Conservation (phyloP, 92 coral and sea anemone genomes). For the Parazoanthus swiftii region DNA sequence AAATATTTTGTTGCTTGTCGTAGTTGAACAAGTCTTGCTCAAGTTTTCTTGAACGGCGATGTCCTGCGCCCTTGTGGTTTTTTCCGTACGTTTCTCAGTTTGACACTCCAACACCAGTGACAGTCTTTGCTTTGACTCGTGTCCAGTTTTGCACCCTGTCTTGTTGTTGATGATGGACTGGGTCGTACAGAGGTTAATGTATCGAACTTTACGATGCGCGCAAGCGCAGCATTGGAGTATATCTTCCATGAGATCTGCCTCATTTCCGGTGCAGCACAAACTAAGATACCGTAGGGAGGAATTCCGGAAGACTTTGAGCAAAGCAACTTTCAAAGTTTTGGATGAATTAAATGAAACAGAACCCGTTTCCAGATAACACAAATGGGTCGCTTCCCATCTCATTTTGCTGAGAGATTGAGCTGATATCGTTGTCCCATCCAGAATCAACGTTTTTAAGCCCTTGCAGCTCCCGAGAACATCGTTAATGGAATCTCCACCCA, state of each 20-base stretch:
- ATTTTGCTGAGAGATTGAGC: slow-evolving; percentile 3
- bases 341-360: background rate
- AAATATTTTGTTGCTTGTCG: background rate
- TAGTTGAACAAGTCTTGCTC: background rate
- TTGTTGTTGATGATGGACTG: background rate
- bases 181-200: too few species aligned
- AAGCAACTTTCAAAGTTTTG: background rate
- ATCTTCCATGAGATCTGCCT: background rate
- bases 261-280: slow-evolving; percentile 5
- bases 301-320: slow-evolving; percentile 6
- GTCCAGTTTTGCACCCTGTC: background rate
- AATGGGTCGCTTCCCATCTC: background rate
- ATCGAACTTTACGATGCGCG: background rate
- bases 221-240: background rate
- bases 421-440: background rate
- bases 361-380: background rate
- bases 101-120: background rate
- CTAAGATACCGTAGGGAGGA: background rate
- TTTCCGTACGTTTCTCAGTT: background rate
- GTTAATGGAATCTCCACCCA: background rate
- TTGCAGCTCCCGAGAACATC: background rate
- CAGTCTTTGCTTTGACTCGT: background rate
- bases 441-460: slow-evolving; percentile 7
- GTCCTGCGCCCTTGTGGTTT: background rate
- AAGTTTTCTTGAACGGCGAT: background rate